Evolutionary conservation across 2,888 invertebrate species (phyloP).

Genomic region (Rhopalosiphum nymphaeae): DNA sequence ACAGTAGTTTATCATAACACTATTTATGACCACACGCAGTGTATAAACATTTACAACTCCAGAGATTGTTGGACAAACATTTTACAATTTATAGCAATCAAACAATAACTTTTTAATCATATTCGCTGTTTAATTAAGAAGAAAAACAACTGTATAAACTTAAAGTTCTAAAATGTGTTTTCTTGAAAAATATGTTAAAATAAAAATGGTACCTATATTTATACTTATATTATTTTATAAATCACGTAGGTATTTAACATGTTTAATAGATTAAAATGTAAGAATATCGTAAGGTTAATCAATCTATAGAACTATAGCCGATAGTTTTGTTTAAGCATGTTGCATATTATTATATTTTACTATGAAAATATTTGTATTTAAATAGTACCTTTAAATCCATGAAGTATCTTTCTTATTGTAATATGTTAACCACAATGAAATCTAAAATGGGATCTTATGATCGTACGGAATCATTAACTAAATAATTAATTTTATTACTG

Average conservation of each 20-base stretch:
- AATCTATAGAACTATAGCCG: background rate
- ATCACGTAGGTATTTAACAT: no score
- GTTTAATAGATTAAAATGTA: no score
- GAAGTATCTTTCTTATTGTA: background rate
- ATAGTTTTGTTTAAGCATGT: no score
- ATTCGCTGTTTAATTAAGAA: background rate
- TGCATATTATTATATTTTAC: no score
- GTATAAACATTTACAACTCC: background rate
- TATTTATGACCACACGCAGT: background rate
- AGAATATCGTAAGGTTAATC: background rate
- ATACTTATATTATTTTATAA: no score
- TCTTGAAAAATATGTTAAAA: background rate
- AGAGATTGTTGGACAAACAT: background rate
- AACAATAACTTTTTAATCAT: background rate
- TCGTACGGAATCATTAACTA: background rate
- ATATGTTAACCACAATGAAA: background rate
- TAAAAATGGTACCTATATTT: no score
- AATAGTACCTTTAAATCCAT: no score
- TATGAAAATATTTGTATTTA: no score
- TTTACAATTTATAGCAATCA: background rate
- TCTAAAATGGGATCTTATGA: background rate
- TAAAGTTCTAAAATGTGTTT: background rate
- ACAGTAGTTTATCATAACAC: background rate
- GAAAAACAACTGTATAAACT: background rate
- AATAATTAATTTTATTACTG: background rate